A percentile compares a stretch with the other conserved stretches of the same genome.
phyloP scores from a whole-genome alignment of 1,140 invertebrate species.

The Zaprionus ornatus region DNA sequence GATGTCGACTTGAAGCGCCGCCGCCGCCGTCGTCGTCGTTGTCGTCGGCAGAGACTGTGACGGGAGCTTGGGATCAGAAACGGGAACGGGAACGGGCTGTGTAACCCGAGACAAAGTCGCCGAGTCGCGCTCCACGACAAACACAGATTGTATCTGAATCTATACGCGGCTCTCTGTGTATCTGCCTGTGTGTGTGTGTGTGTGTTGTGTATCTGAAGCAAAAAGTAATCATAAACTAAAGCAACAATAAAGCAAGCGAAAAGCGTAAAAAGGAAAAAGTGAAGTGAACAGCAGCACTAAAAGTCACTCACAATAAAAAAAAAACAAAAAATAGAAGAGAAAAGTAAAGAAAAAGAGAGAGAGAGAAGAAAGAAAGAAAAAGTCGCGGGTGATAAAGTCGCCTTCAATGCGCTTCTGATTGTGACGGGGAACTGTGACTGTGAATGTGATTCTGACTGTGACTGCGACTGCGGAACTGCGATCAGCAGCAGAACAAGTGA shows the following conservation, averaged over 20 bases:
- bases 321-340: conserved; percentile 7
- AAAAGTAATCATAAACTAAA: conserved; percentile 71
- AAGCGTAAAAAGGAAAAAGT: conserved; percentile 57
- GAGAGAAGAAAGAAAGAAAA: conserved; percentile 24
- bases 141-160: conserved; percentile 77
- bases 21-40: conserved; percentile 26
- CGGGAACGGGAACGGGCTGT: conserved; percentile 32
- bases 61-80: conserved; percentile 35
- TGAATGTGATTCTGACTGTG: background rate
- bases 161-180: conserved; percentile 55
- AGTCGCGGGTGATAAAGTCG: conserved; percentile 25
- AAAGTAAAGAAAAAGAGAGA: conserved; percentile 12
- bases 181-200: conserved; percentile 53
- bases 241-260: conserved; percentile 62
- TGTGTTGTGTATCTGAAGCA: conserved; percentile 58
- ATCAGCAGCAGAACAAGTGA: conserved; percentile 19
- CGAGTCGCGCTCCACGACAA: conserved; percentile 45
- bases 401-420: conserved; percentile 11
- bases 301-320: conserved; percentile 48
- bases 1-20: conserved; percentile 76
- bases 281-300: conserved; percentile 46
- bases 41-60: conserved; percentile 66
- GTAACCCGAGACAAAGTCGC: conserved; percentile 46
- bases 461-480: conserved; percentile 6
- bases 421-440: conserved; percentile 1